Conservation (phyloP, 2,888 invertebrate species). For the Eilema depressum region DNA sequence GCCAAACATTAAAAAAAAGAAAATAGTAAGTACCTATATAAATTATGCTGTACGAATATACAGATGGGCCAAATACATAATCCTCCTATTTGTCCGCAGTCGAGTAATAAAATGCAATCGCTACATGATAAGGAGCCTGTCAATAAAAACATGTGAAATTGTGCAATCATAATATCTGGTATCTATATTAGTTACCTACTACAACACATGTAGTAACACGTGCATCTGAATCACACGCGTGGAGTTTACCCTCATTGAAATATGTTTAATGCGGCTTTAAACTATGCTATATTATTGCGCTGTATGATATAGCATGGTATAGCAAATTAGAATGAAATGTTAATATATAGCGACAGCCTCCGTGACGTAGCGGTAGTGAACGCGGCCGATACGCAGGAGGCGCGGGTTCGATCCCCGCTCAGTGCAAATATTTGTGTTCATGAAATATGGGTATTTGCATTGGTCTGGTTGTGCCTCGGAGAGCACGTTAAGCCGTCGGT, state of each 20-base stretch:
- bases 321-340: too few species aligned
- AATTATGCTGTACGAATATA: background rate
- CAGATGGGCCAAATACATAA: background rate
- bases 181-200: background rate
- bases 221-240: slow-evolving; percentile 11
- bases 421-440: too few species aligned
- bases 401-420: too few species aligned
- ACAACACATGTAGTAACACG: slow-evolving; percentile 17
- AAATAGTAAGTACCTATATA: background rate
- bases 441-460: too few species aligned
- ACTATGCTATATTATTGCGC: too few species aligned
- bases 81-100: background rate
- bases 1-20: too few species aligned
- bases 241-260: background rate
- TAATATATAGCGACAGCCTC: too few species aligned
- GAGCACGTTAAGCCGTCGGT: too few species aligned
- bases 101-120: slow-evolving; percentile 14
- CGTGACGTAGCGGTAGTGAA: too few species aligned
- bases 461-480: too few species aligned
- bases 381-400: too few species aligned
- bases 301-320: too few species aligned
- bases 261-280: background rate
- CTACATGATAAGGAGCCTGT: slow-evolving; percentile 14
- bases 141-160: slow-evolving; percentile 14
- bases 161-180: slow-evolving; percentile 17